Base-by-base conservation (phyloP, 2,113 vertebrate genomes). In the Seriola aureovittata region DNA sequence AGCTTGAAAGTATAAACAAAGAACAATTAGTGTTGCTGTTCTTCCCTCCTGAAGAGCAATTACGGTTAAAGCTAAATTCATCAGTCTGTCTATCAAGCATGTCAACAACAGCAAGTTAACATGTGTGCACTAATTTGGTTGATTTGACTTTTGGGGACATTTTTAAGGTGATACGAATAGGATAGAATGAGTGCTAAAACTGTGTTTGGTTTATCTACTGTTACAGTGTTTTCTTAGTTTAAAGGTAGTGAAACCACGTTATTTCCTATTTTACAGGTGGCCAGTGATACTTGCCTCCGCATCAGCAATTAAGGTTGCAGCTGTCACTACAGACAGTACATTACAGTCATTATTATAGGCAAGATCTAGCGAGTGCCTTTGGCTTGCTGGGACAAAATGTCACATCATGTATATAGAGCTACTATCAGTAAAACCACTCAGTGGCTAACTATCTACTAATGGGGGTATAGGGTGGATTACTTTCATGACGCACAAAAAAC, bases 261-360 rank as follows among this genome's bases (percentile, higher is more conserved):
- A 57, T 79, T 85, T 80, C 44, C 57, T 68, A 69, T 76, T 68
- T 82, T 59, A 78, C 52, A 83, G 78, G 75, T 85, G 65, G 64
- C 25, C n/a, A 62, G 2, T 42, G 32, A 74, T 38, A 82, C 48
- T 19, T 68, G 69, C 34, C 42, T 71, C 16, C 34, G 32, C 50
- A 59, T 64, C 32, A 62, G 70, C 12, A 60, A 57, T 42, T 11
- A 46, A 13, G 55, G 19, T 8, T 77, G n/a, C 48, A 81, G 60
- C 42, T 80, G 65, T 70, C 63, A 67, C 70, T 46, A 65, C 13
- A 72, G 25, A 36, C 21, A 38, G 38, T 36, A n/a, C 46, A 52
- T 34, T 59, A 42, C 19, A 78, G 59, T n/a, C 34, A 60, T 71
- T 63, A 63, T 16, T 29, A 63, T 6, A 44, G 21, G 68, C 66